Percentiles rank a stretch among this genome's conserved stretches.
Evolutionary conservation across 2,113 vertebrate genomes (phyloP).

Genomic region (Marmota monax): DNA sequence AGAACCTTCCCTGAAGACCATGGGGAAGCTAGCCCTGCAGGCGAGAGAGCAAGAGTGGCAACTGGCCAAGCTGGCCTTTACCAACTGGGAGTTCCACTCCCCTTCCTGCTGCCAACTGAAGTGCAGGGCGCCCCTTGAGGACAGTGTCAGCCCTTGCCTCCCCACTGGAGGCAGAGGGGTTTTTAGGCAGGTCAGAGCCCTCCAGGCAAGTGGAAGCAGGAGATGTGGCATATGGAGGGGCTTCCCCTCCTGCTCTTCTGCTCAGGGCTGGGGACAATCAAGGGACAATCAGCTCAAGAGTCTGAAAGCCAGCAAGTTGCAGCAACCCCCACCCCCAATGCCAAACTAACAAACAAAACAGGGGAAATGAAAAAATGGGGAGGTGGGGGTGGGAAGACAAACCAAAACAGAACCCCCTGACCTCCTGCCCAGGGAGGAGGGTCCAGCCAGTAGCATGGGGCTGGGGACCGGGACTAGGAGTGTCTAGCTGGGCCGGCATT

Average conservation of each 20-base stretch:
- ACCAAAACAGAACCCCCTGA: conserved; percentile 64
- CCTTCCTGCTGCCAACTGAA: conserved; percentile 15
- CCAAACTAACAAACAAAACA: conserved; percentile 84
- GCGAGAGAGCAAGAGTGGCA: neutral
- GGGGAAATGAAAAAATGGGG: conserved; percentile 75
- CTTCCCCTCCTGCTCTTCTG: conserved; percentile 63
- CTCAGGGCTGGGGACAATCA: conserved; percentile 68
- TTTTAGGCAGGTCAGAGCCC: conserved; percentile 46
- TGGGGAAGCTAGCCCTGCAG: conserved; percentile 6
- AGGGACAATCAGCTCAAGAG: conserved; percentile 71
- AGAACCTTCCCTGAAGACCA: conserved; percentile 67
- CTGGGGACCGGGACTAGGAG: conserved; percentile 48
- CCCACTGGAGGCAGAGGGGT: neutral
- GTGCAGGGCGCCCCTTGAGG: conserved; percentile 24
- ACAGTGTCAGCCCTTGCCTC: conserved; percentile 25
- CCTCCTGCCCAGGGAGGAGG: conserved; percentile 64
- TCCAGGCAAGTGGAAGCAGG: conserved; percentile 49
- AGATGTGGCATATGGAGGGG: neutral
- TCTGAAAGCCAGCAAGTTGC: conserved; percentile 78
- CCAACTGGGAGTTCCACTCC: conserved; percentile 39
- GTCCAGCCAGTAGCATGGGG: conserved; percentile 22
- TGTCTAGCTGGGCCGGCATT: conserved; percentile 97
- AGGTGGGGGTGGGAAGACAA: conserved; percentile 66
- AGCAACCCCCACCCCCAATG: conserved; percentile 77
- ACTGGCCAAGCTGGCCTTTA: conserved; percentile 49